A percentile compares a stretch with the other conserved stretches of the same genome.
Conservation (phyloP, 2,888 invertebrate species). For the Diadegma fenestrale region DNA sequence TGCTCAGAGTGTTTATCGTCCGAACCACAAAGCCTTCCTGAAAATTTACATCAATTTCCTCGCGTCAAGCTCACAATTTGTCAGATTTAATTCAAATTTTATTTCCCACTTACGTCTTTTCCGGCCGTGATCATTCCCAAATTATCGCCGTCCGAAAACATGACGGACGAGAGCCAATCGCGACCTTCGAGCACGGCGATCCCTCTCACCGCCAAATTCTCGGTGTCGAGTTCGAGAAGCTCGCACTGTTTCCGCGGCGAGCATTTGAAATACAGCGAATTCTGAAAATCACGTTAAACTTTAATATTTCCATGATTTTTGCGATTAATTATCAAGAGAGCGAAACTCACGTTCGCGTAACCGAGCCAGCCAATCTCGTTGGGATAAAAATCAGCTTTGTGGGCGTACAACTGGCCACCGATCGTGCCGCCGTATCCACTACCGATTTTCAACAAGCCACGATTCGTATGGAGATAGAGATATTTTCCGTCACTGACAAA, state of each 20-base stretch:
- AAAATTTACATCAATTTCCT: slow-evolving; percentile 53
- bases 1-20: slow-evolving; percentile 88
- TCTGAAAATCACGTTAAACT: slow-evolving; percentile 85
- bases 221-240: slow-evolving; percentile 84
- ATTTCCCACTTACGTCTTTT: slow-evolving; percentile 89
- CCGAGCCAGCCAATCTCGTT: slow-evolving; percentile 95
- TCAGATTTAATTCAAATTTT: slow-evolving; percentile 1
- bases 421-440: slow-evolving; percentile 97
- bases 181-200: slow-evolving; percentile 83
- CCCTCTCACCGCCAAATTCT: slow-evolving; percentile 86
- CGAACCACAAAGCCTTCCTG: slow-evolving; percentile 93
- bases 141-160: slow-evolving; percentile 93
- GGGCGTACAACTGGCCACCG: slow-evolving; percentile 94
- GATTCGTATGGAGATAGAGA: slow-evolving; percentile 94
- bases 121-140: slow-evolving; percentile 92
- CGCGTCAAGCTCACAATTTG: background rate
- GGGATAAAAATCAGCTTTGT: slow-evolving; percentile 93
- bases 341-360: slow-evolving; percentile 90
- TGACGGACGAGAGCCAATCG: slow-evolving; percentile 84
- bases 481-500: slow-evolving; percentile 96
- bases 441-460: slow-evolving; percentile 96
- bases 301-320: slow-evolving; percentile 9
- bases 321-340: too few relatives aligned
- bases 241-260: slow-evolving; percentile 84
- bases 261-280: slow-evolving; percentile 92